phyloP scores from a whole-genome alignment of 2,113 vertebrate genomes.

The Pteropus alecto region DNA sequence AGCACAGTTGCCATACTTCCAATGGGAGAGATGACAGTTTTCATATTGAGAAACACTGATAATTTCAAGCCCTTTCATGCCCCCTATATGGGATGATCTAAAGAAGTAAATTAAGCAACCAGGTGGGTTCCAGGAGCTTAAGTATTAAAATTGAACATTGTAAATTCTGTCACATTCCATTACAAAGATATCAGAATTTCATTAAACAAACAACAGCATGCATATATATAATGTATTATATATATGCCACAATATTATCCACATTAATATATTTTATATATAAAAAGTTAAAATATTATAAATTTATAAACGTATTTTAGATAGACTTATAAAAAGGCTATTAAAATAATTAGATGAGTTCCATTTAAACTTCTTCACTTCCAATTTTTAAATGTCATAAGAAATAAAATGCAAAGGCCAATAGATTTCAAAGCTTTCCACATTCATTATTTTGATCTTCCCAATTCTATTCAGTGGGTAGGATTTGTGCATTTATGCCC shows the following conservation, averaged over 20 bases:
- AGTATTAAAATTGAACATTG: neutral
- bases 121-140: neutral
- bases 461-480: neutral
- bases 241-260: neutral
- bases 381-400: neutral
- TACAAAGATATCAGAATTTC: neutral
- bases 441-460: neutral
- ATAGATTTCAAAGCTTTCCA: neutral
- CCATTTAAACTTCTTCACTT: neutral
- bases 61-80: neutral
- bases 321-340: neutral
- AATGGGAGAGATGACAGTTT: constrained; percentile 48
- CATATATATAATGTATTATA: neutral
- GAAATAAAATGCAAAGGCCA: neutral
- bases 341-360: neutral
- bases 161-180: neutral
- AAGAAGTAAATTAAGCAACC: neutral
- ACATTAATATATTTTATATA: neutral
- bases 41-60: constrained; percentile 56
- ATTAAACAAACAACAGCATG: neutral
- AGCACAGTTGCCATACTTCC: constrained; percentile 55
- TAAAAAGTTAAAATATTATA: neutral
- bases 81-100: neutral
- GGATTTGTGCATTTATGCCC: neutral
- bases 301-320: neutral